Evolutionary conservation across 2,797 vertebrate species (phyloP).

Genomic region (Thaleichthys pacificus): DNA sequence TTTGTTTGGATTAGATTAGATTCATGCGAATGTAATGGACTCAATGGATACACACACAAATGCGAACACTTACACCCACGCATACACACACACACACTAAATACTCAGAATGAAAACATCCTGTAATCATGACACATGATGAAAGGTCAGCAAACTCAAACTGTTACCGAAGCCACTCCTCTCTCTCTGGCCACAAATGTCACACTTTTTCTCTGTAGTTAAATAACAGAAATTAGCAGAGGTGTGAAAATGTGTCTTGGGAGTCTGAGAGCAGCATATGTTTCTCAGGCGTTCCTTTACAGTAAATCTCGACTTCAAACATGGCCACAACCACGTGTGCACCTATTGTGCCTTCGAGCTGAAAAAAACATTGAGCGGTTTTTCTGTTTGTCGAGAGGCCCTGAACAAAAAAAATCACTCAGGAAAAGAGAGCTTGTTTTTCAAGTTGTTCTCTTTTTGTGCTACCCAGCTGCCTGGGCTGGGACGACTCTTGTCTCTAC

Average conservation of each 20-base stretch:
- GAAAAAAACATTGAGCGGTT: conserved; percentile 46
- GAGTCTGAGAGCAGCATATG: not conserved
- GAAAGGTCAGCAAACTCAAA: conserved; percentile 49
- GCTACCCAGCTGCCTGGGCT: conserved; percentile 56
- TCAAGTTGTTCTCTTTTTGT: conserved; percentile 65
- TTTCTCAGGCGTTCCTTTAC: conserved; percentile 42
- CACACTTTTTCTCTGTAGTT: conserved; percentile 26
- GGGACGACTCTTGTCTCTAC: conserved; percentile 31
- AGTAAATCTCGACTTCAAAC: conserved; percentile 24
- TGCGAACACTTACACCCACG: conserved; percentile 5
- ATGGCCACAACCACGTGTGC: conserved; percentile 49
- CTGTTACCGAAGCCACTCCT: conserved; percentile 18
- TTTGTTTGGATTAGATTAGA: too few species aligned
- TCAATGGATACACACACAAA: conserved; percentile 3
- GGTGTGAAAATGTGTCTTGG: conserved; percentile 14
- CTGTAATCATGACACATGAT: conserved; percentile 30
- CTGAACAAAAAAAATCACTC: conserved; percentile 33
- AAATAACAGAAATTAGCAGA: conserved; percentile 22
- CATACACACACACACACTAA: not conserved
- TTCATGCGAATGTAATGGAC: too few species aligned
- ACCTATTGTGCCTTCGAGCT: conserved; percentile 29
- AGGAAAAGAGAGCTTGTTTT: conserved; percentile 51
- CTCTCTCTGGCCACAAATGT: conserved; percentile 44
- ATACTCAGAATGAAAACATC: conserved; percentile 29
- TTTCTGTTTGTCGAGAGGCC: conserved; percentile 43